These are phyloP conservation scores for Peromyscus californicus DNA, from an alignment of 2,113 vertebrate genomes.

Conservation along the genomic window DNA sequence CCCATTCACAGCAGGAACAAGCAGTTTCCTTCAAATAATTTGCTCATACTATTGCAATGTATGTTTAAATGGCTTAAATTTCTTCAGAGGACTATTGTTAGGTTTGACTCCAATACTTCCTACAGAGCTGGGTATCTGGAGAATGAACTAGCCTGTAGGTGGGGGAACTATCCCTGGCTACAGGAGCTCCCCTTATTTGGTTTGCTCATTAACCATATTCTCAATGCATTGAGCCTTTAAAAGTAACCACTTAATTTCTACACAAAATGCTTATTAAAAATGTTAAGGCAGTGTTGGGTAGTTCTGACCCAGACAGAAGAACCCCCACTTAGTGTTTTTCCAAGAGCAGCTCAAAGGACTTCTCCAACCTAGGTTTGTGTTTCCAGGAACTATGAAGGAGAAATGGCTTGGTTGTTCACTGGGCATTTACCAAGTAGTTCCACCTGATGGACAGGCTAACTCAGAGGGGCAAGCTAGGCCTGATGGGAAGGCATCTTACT, in stretches of 20 bases:
- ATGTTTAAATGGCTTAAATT: background rate
- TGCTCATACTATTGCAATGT: background rate
- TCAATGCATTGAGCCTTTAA: background rate
- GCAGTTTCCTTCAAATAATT: background rate
- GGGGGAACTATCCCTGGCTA: background rate
- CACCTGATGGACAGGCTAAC: background rate
- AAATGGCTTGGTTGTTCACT: slow-evolving; percentile 20
- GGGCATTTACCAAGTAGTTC: slow-evolving; percentile 15
- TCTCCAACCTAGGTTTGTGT: background rate
- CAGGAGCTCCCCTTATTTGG: background rate
- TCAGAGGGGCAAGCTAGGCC: slow-evolving; percentile 15
- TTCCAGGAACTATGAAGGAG: slow-evolving; percentile 1
- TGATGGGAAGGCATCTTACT: background rate
- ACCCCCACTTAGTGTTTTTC: slow-evolving; percentile 43
- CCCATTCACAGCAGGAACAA: fast-evolving
- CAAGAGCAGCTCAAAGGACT: slow-evolving; percentile 25
- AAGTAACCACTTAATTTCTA: background rate
- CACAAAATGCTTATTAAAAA: slow-evolving; percentile 22
- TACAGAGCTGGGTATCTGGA: background rate
- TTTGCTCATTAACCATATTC: background rate
- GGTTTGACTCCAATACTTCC: background rate
- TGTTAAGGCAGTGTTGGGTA: background rate
- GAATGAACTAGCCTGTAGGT: background rate
- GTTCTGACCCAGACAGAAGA: slow-evolving; percentile 14
- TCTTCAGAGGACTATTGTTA: background rate